phyloP scores from a whole-genome alignment of 2,888 invertebrate species.

The Megalurothrips usitatus region DNA sequence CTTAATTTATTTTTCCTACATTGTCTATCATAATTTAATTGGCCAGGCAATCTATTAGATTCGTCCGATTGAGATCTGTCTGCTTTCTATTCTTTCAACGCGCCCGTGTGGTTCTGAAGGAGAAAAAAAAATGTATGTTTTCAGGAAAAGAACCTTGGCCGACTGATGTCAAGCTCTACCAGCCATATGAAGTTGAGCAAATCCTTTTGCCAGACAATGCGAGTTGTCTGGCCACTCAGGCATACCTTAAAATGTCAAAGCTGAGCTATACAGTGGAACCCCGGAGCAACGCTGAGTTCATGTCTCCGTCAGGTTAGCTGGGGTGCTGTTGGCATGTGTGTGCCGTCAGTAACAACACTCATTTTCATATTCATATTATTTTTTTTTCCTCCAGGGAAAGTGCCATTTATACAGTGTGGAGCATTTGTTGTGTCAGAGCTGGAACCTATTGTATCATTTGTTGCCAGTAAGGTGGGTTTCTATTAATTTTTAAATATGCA shows the following conservation, averaged over 20 bases:
- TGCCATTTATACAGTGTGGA: constrained; percentile 90
- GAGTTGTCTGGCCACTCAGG: constrained; percentile 87
- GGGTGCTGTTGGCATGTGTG: not conserved
- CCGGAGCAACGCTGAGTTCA: constrained; percentile 88
- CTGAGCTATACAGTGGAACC: constrained; percentile 77
- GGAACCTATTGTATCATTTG: constrained; percentile 85
- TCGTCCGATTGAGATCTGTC: no score
- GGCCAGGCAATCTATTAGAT: no score
- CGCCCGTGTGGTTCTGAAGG: no score
- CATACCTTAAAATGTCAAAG: constrained; percentile 88
- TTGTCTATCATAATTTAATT: no score
- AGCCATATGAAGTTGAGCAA: constrained; percentile 90
- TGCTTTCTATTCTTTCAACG: no score
- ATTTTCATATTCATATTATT: not conserved
- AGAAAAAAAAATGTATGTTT: constrained; percentile 39
- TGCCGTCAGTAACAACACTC: not conserved
- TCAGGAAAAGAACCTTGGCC: constrained; percentile 88
- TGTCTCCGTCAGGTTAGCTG: constrained; percentile 75
- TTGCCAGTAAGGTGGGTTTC: constrained; percentile 65
- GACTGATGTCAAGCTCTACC: constrained; percentile 76
- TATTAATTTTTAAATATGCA: constrained; percentile 27
- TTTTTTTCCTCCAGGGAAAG: constrained; percentile 57
- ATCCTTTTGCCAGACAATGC: constrained; percentile 91
- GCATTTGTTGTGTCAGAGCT: constrained; percentile 84
- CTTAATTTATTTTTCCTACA: no score